phyloP scores from a whole-genome alignment of 2,113 vertebrate genomes.

The Nyctibius bracteatus region DNA sequence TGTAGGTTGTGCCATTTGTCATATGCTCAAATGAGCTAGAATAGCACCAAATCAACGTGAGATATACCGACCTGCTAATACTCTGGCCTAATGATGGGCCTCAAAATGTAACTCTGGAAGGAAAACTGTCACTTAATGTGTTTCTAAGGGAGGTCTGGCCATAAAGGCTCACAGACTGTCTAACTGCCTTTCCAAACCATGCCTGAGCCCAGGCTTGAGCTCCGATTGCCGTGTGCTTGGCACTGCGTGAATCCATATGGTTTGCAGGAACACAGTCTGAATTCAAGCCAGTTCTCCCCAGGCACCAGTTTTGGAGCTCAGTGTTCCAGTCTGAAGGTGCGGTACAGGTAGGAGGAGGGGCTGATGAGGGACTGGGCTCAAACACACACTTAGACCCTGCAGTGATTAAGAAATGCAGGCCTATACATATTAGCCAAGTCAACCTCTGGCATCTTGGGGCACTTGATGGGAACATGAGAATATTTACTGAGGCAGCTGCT shows the following conservation, averaged over 20 bases:
- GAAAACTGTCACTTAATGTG: neutral
- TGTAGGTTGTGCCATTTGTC: neutral
- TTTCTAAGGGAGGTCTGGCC: neutral
- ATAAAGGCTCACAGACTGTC: neutral
- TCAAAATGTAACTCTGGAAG: neutral
- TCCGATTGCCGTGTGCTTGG: fast-evolving
- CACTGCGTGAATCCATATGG: neutral
- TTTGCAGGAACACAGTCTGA: neutral
- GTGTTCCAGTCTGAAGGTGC: neutral
- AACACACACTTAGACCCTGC: too few relatives aligned
- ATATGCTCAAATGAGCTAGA: neutral
- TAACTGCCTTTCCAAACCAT: neutral
- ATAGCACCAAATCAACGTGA: neutral
- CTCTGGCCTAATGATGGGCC: neutral
- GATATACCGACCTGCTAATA: neutral
- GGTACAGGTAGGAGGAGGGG: neutral
- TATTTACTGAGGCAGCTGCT: neutral
- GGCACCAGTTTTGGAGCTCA: neutral
- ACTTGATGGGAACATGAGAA: neutral
- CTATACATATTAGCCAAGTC: neutral
- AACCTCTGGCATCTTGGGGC: neutral
- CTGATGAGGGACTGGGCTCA: neutral
- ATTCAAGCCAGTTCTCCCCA: neutral
- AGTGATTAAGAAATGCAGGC: neutral
- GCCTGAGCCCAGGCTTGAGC: neutral